phyloP scores from a whole-genome alignment of 2,888 invertebrate genomes.

The Ornithoptera alexandrae region DNA sequence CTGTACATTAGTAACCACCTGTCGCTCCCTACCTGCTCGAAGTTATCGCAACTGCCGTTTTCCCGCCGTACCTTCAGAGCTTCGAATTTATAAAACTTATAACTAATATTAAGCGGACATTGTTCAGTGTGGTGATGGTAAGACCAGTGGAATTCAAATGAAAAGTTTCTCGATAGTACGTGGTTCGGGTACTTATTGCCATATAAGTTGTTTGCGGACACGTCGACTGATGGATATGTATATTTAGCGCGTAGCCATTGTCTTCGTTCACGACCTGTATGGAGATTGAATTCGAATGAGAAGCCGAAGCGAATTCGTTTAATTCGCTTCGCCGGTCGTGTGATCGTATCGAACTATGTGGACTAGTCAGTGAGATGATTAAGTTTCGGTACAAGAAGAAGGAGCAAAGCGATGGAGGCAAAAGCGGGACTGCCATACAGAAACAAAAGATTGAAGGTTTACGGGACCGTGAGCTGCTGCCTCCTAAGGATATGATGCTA shows the following conservation, averaged over 20 bases:
- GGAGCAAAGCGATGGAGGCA: conserved; percentile 63
- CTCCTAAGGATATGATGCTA: conserved; percentile 69
- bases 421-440: conserved; percentile 63
- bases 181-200: conserved; percentile 71
- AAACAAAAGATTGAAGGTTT: conserved; percentile 74
- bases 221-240: conserved; percentile 48
- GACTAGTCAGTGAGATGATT: conserved; percentile 76
- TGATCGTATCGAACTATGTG: conserved; percentile 55
- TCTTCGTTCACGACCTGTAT: conserved; percentile 52
- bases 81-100: conserved; percentile 15
- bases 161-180: conserved; percentile 61
- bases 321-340: conserved; percentile 43
- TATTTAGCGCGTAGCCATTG: conserved; percentile 67
- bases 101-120: conserved; percentile 41
- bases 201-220: conserved; percentile 58
- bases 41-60: conserved; percentile 50
- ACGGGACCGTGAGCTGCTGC: conserved; percentile 66
- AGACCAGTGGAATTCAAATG: conserved; percentile 58
- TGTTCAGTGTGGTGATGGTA: conserved; percentile 47
- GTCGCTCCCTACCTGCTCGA: conserved; percentile 44
- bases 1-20: conserved; percentile 51
- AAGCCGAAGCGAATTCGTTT: conserved; percentile 37
- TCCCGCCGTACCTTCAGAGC: conserved; percentile 57
- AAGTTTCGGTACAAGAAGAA: conserved; percentile 84
- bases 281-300: conserved; percentile 56